Base-by-base conservation (phyloP, 2,888 invertebrate species). In the Lordiphosa andalusiaca region DNA sequence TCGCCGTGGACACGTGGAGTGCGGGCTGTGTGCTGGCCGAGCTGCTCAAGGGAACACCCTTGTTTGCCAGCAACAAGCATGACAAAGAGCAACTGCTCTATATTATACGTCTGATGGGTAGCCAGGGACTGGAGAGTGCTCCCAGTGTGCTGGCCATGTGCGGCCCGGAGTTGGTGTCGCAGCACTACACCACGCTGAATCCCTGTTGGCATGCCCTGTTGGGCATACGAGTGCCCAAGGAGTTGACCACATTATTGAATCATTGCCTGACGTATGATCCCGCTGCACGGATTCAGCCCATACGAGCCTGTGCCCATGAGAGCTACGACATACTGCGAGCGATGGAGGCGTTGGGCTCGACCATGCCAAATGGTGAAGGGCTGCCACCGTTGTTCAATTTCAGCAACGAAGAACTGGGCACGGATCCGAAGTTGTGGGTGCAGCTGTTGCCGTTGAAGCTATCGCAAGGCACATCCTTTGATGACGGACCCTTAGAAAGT, bases 21-120 rank as follows among this genome's bases (percentile, higher is more conserved):
- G 98, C 98, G 66, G 99, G 99, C 54, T 99, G 99, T 90, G 99
- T 99, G 36, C 92, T 99, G 88, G 99, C 99, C 57, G 99, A 99
- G 91, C 91, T 99, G 83, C 91, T 99, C 73, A 92, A 98, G 84
- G 98, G 98, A 44, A 96, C 97, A 89, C 98, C 99, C 40, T 98
- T 99, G 89, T 99, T 99, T 91, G 97, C 97, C 35, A 98, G 98
- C 49, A 98, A 98, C 90, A 97, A n/a, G 0, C 35, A 97, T 55
- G 98, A 98, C 50, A 97, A 98, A 50, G 98, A 98, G 90, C 99
- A 99, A 90, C 92, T 99, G 86, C 98, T 98, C 78, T 98, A 98
- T 91, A 98, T 99, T 88, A 98, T 99, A 90, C 98, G 98, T 92
- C 96, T 98, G 78, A 92, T 99, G 88, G 99, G 99, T 76, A 98